These are phyloP conservation scores for Hirundo rustica DNA, from an alignment of 2,797 vertebrate species.

Conservation along the genomic window DNA sequence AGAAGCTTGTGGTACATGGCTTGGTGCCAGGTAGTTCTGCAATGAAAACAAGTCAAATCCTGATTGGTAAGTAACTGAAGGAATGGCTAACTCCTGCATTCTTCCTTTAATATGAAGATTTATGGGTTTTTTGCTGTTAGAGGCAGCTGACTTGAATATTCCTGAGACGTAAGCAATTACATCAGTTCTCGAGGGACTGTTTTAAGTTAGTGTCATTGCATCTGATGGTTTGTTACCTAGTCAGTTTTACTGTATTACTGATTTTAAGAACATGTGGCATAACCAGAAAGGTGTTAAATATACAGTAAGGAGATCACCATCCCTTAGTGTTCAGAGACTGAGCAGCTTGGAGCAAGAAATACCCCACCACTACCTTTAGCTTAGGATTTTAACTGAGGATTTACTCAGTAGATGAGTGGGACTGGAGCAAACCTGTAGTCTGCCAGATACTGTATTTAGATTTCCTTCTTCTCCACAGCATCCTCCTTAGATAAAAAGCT, in stretches of 20 bases:
- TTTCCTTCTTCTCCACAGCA: not conserved
- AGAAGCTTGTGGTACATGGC: constrained; percentile 87
- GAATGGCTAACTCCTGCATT: not conserved
- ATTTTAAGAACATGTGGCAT: not conserved
- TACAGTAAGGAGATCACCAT: not conserved
- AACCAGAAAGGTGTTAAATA: not conserved
- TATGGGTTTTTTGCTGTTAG: not conserved
- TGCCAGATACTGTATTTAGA: not conserved
- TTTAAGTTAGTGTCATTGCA: not conserved
- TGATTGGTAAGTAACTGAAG: constrained; percentile 85
- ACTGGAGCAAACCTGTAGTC: not conserved
- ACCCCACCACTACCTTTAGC: not conserved
- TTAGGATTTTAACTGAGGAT: not conserved
- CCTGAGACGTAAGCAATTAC: not conserved
- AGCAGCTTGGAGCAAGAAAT: not conserved
- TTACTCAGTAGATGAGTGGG: not conserved
- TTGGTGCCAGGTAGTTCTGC: constrained; percentile 88
- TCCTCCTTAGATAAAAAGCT: not conserved
- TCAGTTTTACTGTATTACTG: not conserved
- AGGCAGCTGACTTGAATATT: not conserved
- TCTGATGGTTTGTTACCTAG: not conserved
- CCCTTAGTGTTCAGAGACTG: not conserved
- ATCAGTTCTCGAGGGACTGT: not conserved
- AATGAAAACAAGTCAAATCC: constrained; percentile 86
- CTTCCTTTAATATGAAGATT: not conserved